Conservation (phyloP, 37 sponge, comb jelly and placozoan species). For the Cladorhizidae sp. region DNA sequence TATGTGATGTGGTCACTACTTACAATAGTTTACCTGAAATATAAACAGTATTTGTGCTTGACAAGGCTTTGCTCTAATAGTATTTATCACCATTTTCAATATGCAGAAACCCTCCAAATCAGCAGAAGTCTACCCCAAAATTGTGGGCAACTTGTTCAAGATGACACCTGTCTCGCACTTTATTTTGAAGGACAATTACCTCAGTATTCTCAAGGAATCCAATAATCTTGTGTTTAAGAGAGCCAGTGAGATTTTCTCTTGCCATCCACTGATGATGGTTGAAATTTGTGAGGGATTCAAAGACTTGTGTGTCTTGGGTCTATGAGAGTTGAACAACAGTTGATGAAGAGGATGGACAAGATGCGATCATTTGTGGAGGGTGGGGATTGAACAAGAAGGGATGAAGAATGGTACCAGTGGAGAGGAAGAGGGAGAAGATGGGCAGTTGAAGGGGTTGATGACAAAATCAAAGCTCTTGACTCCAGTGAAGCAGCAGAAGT, state of each 20-base stretch:
- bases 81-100: no score
- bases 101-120: slow-evolving; percentile 39
- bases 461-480: slow-evolving; percentile 29
- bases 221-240: slow-evolving; percentile 65
- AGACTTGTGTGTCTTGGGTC: slow-evolving; percentile 85
- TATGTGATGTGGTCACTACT: no score
- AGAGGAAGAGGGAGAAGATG: slow-evolving; percentile 9
- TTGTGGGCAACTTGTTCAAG: slow-evolving; percentile 48
- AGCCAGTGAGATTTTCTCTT: slow-evolving; percentile 52
- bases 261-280: slow-evolving; percentile 82
- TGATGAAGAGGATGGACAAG: slow-evolving; percentile 79
- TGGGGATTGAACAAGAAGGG: slow-evolving; percentile 37
- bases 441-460: slow-evolving; percentile 40
- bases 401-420: slow-evolving; percentile 1
- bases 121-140: slow-evolving; percentile 77
- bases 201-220: slow-evolving; percentile 49
- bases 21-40: no score
- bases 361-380: slow-evolving; percentile 87
- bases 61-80: no score
- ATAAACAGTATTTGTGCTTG: no score
- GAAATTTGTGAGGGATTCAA: slow-evolving; percentile 69
- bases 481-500: slow-evolving; percentile 51
- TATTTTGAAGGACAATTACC: slow-evolving; percentile 46
- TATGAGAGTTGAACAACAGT: slow-evolving; percentile 73
- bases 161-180: slow-evolving; percentile 60